Percentiles rank a stretch among this genome's conserved stretches.
Conservation (phyloP, 1,140 invertebrate genomes). For the Drosophila burlai region DNA sequence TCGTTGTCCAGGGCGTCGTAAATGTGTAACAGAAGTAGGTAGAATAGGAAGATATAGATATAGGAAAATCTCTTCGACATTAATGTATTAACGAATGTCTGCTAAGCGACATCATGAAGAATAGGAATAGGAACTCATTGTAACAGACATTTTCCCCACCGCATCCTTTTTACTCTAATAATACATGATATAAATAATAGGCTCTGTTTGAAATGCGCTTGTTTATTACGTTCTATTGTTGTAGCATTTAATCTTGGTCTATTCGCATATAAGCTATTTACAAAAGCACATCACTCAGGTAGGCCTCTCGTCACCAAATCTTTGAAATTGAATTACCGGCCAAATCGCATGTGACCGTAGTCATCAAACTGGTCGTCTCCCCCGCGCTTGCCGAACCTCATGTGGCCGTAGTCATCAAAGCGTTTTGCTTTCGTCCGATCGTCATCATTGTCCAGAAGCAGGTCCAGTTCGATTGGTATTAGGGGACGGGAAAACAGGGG, state of each 20-base stretch:
- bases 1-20: no score
- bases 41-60: no score
- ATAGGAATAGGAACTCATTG: background rate
- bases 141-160: no score
- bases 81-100: no score
- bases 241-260: background rate
- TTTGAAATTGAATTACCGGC: conserved; percentile 52
- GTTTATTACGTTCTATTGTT: conserved; percentile 7
- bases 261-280: conserved; percentile 10
- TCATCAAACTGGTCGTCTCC: conserved; percentile 86
- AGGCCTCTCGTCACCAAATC: background rate
- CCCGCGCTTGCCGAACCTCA: conserved; percentile 87
- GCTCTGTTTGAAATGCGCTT: background rate
- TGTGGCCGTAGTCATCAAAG: conserved; percentile 88
- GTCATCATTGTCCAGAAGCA: conserved; percentile 85
- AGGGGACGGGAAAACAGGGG: conserved; percentile 49
- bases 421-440: conserved; percentile 87
- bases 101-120: no score
- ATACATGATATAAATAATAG: background rate
- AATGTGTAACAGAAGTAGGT: no score
- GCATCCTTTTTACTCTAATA: background rate
- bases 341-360: conserved; percentile 89
- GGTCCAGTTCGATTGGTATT: conserved; percentile 74
- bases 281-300: conserved; percentile 13
- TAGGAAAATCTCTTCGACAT: no score